Percentiles rank a stretch among this genome's conserved stretches.
Evolutionary conservation across 2,113 vertebrate genomes (phyloP).

Genomic region (Tachysurus fulvidraco): DNA sequence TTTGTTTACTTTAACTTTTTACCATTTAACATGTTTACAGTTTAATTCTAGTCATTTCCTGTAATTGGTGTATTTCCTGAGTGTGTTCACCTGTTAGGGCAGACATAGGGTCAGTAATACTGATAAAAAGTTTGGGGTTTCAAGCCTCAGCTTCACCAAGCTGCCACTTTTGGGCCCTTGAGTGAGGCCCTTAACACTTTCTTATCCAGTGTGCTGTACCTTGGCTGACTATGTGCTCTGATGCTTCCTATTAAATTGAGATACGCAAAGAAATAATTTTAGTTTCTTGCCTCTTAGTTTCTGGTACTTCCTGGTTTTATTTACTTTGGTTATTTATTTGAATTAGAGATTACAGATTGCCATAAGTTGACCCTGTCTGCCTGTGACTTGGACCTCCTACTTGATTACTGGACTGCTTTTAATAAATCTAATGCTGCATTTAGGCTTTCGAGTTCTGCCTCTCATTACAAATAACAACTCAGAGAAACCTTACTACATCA

Average conservation of each 20-base stretch:
- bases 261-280: not conserved
- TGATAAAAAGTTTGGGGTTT: no score
- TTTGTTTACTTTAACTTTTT: not conserved
- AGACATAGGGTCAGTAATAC: no score
- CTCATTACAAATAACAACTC: not conserved
- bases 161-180: no score
- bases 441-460: not conserved
- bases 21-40: not conserved
- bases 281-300: not conserved
- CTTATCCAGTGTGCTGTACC: not conserved
- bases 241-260: no score
- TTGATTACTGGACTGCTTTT: not conserved
- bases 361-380: not conserved
- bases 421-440: not conserved
- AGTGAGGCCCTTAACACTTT: no score
- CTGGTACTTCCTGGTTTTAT: not conserved
- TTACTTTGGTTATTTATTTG: not conserved
- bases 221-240: not conserved
- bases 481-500: not conserved
- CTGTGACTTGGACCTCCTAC: not conserved
- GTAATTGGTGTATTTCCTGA: not conserved
- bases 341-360: not conserved
- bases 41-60: not conserved
- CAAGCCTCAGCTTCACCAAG: no score
- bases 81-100: not conserved